Base-by-base conservation (phyloP, 2,113 vertebrate species). In the Colossoma macropomum region DNA sequence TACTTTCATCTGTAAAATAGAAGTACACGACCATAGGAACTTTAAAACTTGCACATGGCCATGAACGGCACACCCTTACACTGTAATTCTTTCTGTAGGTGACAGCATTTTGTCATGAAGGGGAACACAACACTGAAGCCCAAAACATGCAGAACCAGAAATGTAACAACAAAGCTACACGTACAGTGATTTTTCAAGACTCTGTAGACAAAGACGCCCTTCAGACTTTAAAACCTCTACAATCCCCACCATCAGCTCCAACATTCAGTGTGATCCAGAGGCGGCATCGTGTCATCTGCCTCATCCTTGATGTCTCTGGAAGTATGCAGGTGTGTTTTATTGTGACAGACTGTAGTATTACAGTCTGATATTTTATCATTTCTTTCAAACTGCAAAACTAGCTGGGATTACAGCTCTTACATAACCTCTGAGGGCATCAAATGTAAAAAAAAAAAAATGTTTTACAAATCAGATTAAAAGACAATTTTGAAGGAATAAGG, bases 81-180 rank as follows among this genome's bases (percentile, higher is more conserved):
- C 7, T 2, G 4, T 38, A 28, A 23, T 6, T 41, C 11, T 6
- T 75, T 27, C 72, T 90, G 21, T 21, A 94, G 93, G 89, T 93
- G 32, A 88, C 82, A 63, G 86, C 94, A 70, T 95, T 94, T 86
- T 95, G 92, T 73, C 79, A 87, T 0, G 68, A 89, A 70, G 79
- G 72, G 10, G 92, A 88, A 13, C 92, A 94, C 78, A 95, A 93
- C 41, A 54, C 28, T 71, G 90, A 94, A 85, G 92, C 91, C 38
- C 92, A 89, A 80, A 94, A 91, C 87, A 81, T 89, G 11, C 94
- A 95, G 82, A 95, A 95, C 85, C 32, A 32, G 65, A 88, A 92
- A 80, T 94, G 93, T 80, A 91, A 86, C 82, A 89, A 90, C 70
- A 90, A 87, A 76, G 92, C 92, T 23, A 75, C 86, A 0, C 92